Evolutionary conservation across 2,797 vertebrate species (phyloP), one percentile per base, ranked within the genome.

Genomic region (Chiloscyllium punctatum): DNA sequence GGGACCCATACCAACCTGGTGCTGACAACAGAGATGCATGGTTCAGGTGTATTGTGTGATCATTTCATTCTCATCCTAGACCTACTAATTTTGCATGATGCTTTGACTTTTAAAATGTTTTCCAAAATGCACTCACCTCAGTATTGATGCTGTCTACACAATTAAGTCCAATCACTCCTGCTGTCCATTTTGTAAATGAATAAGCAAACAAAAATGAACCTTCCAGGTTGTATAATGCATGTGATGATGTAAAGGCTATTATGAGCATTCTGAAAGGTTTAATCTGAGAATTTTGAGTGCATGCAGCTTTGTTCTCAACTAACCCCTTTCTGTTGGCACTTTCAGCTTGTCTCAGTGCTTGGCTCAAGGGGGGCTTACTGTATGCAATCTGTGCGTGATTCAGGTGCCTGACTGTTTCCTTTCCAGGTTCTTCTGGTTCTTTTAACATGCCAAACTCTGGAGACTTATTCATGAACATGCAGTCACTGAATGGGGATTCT

Each of bases 381-480:
- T 95, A 62, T 95, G 77, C 79, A 23, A 95, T 88, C 95, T 95
- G 53, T 96, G 96, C 95, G 96, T 82, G 96, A 96, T 96, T 97
- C 97, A 96, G 97, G 96, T 96, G 97, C 97, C 97, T 97, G 96
- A 96, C 96, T 96, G 96, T 96, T 96, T 97, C 97, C 96, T 97
- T 97, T 96, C 91, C 98, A 98, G 98, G 98, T 97, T 98, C 98
- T 95, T 97, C 98, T 95, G 97, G 97, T 97, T 98, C 98, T 96
- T 98, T 98, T 97, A 98, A 97, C 96, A 98, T 98, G 97, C 97
- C 98, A 96, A 97, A 98, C 96, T 96, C 98, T 95, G 97, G 98
- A 96, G 98, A 98, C 79, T 72, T 97, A 21, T 98, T 98, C 97
- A 97, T 98, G 96, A 97, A 97, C 96, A 97, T 98, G 97, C 98